phyloP scores from a whole-genome alignment of 2,888 invertebrate genomes.

The Macrosiphum euphorbiae region DNA sequence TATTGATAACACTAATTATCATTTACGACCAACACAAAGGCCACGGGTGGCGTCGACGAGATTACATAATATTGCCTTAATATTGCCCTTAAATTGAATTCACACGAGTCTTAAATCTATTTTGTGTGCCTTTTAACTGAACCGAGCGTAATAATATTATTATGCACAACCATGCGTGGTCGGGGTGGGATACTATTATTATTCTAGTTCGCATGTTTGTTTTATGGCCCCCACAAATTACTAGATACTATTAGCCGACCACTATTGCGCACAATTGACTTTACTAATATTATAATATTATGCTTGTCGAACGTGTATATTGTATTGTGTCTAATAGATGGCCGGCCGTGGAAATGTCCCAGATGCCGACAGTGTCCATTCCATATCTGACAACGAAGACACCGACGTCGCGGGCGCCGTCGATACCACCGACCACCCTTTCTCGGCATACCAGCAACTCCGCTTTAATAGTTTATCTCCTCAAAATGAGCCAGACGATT shows the following conservation, averaged over 20 bases:
- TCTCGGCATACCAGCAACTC: too few relatives aligned
- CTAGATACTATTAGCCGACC: neutral
- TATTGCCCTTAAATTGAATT: too few relatives aligned
- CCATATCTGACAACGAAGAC: neutral
- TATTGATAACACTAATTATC: too few relatives aligned
- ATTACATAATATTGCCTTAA: too few relatives aligned
- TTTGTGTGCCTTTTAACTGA: neutral
- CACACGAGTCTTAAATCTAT: neutral
- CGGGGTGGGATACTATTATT: neutral
- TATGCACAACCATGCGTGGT: neutral
- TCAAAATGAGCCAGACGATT: too few relatives aligned
- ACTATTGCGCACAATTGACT: neutral
- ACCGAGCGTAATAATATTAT: neutral
- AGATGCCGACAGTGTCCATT: neutral
- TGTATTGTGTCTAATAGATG: neutral
- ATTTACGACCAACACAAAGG: too few relatives aligned
- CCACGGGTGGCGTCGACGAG: too few relatives aligned
- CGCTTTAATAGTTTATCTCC: too few relatives aligned
- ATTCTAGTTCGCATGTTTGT: neutral
- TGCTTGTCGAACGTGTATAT: neutral
- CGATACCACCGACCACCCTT: too few relatives aligned
- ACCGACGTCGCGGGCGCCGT: accelerated
- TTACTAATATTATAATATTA: neutral
- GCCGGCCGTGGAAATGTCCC: too few relatives aligned
- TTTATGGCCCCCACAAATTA: neutral